Conservation (phyloP, 2,888 invertebrate genomes). For the Plebejus melissa region DNA sequence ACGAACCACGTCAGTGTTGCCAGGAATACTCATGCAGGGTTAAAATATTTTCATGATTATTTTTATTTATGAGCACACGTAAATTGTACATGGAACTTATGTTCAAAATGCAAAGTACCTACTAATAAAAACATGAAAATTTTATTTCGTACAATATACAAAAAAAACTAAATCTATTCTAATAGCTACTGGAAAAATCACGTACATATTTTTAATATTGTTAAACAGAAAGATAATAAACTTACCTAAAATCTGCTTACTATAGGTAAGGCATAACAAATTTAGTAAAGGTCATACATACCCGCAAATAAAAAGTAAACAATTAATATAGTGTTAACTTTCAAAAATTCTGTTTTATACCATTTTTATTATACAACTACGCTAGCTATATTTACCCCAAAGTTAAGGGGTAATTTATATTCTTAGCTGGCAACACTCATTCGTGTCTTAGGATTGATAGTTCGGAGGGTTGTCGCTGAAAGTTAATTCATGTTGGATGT, state of each 20-base stretch:
- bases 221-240: no score
- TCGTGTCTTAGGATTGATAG: slow-evolving; percentile 70
- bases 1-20: slow-evolving; percentile 45
- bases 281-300: not conserved
- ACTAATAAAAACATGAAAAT: not conserved
- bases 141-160: not conserved
- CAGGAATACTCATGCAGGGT: not conserved
- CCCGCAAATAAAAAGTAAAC: not conserved
- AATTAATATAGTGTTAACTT: not conserved
- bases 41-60: not conserved
- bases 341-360: not conserved
- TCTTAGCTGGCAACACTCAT: slow-evolving; percentile 31
- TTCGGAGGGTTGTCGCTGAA: slow-evolving; percentile 61
- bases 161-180: not conserved
- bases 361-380: no score
- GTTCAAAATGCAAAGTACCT: not conserved
- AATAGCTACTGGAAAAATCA: no score
- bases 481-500: slow-evolving; percentile 77
- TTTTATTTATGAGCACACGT: not conserved
- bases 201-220: no score
- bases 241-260: no score
- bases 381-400: no score
- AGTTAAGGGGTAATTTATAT: not conserved
- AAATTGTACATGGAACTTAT: not conserved
- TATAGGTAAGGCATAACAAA: no score